Percentiles rank a stretch among this genome's conserved stretches.
Conservation (phyloP, 2,113 vertebrate genomes). For the Delphinus delphis region DNA sequence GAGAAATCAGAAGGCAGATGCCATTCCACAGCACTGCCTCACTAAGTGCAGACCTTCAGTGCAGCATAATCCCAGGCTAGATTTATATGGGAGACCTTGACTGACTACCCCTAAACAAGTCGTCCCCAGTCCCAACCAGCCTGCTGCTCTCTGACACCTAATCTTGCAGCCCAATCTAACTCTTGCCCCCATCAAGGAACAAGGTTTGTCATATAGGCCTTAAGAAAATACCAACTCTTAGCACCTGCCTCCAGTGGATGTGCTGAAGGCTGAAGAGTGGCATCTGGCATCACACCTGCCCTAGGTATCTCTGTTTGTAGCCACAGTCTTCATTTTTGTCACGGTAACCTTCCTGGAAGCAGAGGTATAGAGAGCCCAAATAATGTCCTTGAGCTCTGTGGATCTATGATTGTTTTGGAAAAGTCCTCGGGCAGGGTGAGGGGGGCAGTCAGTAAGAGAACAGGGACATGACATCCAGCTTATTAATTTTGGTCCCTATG, state of each 20-base stretch:
- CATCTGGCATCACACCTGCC: background rate
- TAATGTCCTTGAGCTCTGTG: background rate
- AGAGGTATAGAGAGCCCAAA: background rate
- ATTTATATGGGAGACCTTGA: background rate
- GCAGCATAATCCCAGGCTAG: background rate
- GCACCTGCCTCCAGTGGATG: background rate
- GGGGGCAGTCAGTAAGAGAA: background rate
- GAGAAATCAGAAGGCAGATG: conserved; percentile 37
- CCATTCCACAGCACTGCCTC: conserved; percentile 7
- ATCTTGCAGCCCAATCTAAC: conserved; percentile 8
- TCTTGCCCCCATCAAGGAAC: background rate
- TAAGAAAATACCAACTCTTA: conserved; percentile 32
- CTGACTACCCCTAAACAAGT: background rate
- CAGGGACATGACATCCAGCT: background rate
- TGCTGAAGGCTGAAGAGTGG: background rate
- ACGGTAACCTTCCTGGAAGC: background rate
- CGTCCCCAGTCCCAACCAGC: background rate
- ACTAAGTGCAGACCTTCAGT: background rate
- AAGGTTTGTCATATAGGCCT: background rate
- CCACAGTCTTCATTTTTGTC: conserved; percentile 27
- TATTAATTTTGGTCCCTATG: background rate
- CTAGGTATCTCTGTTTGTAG: conserved; percentile 13
- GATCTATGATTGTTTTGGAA: conserved; percentile 5
- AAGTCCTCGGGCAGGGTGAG: background rate
- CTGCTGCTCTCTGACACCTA: background rate